phyloP scores from a whole-genome alignment of 2,888 invertebrate species.

The Pogonocherus hispidulus region DNA sequence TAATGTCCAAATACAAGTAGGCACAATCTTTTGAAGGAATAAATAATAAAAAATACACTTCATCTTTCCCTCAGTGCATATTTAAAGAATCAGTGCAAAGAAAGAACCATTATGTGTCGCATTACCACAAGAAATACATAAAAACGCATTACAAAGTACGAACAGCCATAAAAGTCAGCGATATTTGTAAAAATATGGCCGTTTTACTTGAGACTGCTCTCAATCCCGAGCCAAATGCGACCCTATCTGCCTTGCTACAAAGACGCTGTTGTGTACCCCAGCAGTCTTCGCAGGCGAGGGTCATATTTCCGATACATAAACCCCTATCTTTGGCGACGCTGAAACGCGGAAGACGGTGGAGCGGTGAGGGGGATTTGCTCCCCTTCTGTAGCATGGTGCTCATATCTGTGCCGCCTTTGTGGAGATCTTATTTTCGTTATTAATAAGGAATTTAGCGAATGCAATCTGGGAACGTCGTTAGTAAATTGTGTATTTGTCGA shows the following conservation, averaged over 20 bases:
- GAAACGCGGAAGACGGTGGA: conserved; percentile 47
- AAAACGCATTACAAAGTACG: conserved; percentile 14
- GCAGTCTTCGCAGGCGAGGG: conserved; percentile 60
- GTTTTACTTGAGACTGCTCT: conserved; percentile 56
- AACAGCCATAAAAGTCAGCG: conserved; percentile 54
- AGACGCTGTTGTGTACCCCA: conserved; percentile 29
- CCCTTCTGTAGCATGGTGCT: conserved; percentile 33
- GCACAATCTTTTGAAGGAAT: too few species aligned
- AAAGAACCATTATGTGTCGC: neutral
- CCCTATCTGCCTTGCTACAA: conserved; percentile 40
- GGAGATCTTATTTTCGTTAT: conserved; percentile 34
- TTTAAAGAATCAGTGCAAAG: too few species aligned
- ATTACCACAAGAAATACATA: conserved; percentile 28
- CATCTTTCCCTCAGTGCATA: too few species aligned
- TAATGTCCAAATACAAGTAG: too few species aligned
- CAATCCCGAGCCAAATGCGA: conserved; percentile 41
- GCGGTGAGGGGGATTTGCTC: conserved; percentile 46
- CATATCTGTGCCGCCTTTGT: conserved; percentile 29
- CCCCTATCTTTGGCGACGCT: conserved; percentile 63
- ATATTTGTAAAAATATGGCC: conserved; percentile 54
- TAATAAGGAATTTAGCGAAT: conserved; percentile 33
- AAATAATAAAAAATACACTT: too few species aligned
- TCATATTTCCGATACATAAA: conserved; percentile 68
- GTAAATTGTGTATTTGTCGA: neutral
- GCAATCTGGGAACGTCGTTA: conserved; percentile 5